Evolutionary conservation across 2,888 invertebrate species (phyloP).

Genomic region (Trissolcus brochymenae): DNA sequence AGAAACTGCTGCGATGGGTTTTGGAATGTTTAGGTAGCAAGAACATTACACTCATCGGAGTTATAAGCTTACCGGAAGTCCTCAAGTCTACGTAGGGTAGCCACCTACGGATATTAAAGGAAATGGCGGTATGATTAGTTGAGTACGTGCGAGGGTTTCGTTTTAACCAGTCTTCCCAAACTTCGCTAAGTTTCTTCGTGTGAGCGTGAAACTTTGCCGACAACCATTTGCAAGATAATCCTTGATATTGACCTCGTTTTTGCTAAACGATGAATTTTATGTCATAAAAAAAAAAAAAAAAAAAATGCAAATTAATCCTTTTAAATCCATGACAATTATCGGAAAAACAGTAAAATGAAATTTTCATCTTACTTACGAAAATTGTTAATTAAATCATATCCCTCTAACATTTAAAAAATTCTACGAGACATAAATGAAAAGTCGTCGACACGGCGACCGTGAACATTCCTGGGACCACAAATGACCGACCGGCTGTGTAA

Average conservation of each 20-base stretch:
- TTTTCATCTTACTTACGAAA: no score
- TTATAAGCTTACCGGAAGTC: conserved; percentile 73
- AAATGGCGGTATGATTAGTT: conserved; percentile 77
- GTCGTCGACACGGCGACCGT: conserved; percentile 64
- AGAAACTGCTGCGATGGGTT: conserved; percentile 26
- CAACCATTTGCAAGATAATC: conserved; percentile 40
- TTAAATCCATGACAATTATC: no score
- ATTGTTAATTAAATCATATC: no score
- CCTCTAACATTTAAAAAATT: no score
- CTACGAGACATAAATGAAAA: conserved; percentile 49
- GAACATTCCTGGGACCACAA: conserved; percentile 68
- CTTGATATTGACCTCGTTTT: conserved; percentile 39
- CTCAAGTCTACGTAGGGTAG: conserved; percentile 70
- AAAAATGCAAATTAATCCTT: no score
- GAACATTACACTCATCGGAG: conserved; percentile 66
- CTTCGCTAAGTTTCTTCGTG: conserved; percentile 57
- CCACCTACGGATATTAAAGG: conserved; percentile 76
- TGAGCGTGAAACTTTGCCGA: conserved; percentile 38
- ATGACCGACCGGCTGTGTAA: conserved; percentile 67
- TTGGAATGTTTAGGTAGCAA: conserved; percentile 70
- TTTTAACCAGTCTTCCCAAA: conserved; percentile 64
- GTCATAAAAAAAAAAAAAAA: no score
- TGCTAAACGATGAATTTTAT: neutral
- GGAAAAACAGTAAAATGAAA: no score
- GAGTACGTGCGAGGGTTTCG: conserved; percentile 74